A percentile compares a stretch with the other conserved stretches of the same genome.
These are phyloP conservation scores for Ceratina australensis DNA, from an alignment of 1,140 invertebrate species.

Conservation along the genomic window DNA sequence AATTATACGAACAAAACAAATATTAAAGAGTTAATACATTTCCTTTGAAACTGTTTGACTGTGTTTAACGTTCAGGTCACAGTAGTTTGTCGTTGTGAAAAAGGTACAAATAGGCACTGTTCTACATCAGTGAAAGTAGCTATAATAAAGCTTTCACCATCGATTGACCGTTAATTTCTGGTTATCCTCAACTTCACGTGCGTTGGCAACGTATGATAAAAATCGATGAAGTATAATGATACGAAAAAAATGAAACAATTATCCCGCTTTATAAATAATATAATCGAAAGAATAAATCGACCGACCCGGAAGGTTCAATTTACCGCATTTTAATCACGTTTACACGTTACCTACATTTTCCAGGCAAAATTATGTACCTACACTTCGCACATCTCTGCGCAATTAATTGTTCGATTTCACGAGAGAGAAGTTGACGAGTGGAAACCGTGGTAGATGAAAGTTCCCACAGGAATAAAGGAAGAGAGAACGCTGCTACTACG, in stretches of 20 bases:
- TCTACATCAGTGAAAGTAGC: constrained; percentile 56
- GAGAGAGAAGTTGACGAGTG: constrained; percentile 20
- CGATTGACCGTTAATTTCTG: constrained; percentile 9
- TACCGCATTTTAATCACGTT: too few species aligned
- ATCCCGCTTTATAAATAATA: too few species aligned
- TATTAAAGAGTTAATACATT: too few species aligned
- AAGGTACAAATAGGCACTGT: constrained; percentile 52
- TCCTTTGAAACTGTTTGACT: too few species aligned
- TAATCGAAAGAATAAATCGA: too few species aligned
- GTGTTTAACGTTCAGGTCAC: not conserved
- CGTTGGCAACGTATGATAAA: not conserved
- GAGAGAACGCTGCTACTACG: too few species aligned
- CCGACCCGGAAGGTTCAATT: too few species aligned
- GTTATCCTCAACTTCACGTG: not conserved
- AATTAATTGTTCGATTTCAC: constrained; percentile 44
- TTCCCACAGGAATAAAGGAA: constrained; percentile 39
- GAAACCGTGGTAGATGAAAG: constrained; percentile 41
- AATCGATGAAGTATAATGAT: not conserved
- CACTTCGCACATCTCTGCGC: constrained; percentile 28
- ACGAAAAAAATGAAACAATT: too few species aligned
- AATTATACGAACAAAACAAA: too few species aligned
- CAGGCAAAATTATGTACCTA: too few species aligned
- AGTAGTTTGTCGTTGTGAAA: not conserved
- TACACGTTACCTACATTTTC: too few species aligned
- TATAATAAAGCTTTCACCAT: constrained; percentile 30